Conservation (phyloP, 2,113 vertebrate species). For the Leptodactylus fuscus region DNA sequence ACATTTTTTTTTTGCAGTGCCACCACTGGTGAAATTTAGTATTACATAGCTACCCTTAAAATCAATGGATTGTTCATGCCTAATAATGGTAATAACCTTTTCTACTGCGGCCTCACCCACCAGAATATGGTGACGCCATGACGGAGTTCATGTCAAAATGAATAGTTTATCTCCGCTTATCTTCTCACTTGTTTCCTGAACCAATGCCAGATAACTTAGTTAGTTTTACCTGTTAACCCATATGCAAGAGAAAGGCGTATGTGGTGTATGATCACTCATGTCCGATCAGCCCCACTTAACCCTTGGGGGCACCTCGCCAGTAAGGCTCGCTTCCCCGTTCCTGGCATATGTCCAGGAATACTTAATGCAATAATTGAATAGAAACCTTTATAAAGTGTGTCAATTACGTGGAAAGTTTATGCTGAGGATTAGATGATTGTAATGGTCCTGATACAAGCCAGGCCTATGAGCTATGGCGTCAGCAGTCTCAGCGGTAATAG, state of each 20-base stretch:
- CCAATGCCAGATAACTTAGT: too few species aligned
- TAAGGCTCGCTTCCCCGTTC: neutral
- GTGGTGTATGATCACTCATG: neutral
- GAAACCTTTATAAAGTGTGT: neutral
- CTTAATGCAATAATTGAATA: neutral
- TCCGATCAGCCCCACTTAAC: neutral
- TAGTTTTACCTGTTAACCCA: too few species aligned
- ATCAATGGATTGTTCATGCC: neutral
- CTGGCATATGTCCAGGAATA: neutral
- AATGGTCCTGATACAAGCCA: slow-evolving; percentile 13
- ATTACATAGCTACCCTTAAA: neutral
- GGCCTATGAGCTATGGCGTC: slow-evolving; percentile 5
- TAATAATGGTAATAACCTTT: neutral
- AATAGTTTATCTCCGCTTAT: neutral
- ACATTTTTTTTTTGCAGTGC: neutral
- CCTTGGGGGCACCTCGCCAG: neutral
- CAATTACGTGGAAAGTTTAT: slow-evolving; percentile 17
- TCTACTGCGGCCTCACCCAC: neutral
- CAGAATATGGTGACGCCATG: neutral
- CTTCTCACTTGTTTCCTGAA: neutral
- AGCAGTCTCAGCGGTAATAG: slow-evolving; percentile 30
- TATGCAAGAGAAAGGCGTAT: neutral
- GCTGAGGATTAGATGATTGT: neutral
- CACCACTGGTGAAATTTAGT: neutral
- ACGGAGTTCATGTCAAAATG: neutral